A percentile compares a stretch with the other conserved stretches of the same genome.
Evolutionary conservation across 2,888 invertebrate genomes (phyloP).

Genomic region (Hetaerina titia): DNA sequence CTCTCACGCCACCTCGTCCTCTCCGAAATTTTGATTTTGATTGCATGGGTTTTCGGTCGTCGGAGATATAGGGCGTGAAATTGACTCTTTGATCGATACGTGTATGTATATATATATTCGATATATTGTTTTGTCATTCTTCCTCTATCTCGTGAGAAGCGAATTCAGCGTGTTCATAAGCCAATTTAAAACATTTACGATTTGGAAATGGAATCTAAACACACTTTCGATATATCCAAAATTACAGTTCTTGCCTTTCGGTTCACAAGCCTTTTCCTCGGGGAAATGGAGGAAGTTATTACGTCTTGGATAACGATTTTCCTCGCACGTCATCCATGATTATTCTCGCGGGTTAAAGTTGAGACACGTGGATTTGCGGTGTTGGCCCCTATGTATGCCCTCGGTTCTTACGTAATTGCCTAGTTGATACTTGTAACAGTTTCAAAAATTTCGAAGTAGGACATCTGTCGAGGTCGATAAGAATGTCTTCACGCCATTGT

Average conservation of each 20-base stretch:
- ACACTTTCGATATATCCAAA: background rate
- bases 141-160: background rate
- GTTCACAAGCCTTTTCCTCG: background rate
- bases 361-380: background rate
- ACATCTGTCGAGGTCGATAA: background rate
- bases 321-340: too few relatives aligned
- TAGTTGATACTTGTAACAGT: background rate
- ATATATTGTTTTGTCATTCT: background rate
- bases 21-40: background rate
- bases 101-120: too few relatives aligned
- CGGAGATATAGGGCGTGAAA: background rate
- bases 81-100: background rate
- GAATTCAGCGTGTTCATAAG: background rate
- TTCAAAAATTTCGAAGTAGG: background rate
- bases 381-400: background rate
- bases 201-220: background rate
- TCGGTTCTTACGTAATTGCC: background rate
- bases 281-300: background rate
- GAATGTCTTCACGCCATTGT: constrained; percentile 32
- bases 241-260: background rate
- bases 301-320: background rate
- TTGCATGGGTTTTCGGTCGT: background rate
- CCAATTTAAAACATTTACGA: background rate
- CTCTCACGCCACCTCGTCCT: background rate
- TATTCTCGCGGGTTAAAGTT: background rate